Evolutionary conservation across 2,888 invertebrate species (phyloP).

Genomic region (Lochmaea crataegi): DNA sequence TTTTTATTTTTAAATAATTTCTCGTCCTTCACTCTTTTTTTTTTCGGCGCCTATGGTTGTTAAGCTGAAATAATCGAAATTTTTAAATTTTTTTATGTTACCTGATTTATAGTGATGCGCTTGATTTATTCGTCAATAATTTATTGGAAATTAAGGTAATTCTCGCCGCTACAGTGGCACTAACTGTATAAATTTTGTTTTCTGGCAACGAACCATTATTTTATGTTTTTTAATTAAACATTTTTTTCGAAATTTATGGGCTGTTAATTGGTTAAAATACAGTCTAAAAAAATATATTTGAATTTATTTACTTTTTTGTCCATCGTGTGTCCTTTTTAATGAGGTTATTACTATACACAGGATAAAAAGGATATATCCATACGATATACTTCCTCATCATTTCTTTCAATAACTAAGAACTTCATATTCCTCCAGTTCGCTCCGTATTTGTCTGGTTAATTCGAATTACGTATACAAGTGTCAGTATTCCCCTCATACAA

Average conservation of each 20-base stretch:
- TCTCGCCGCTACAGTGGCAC: background rate
- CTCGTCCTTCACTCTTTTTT: background rate
- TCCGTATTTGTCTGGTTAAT: too few species aligned
- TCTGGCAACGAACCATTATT: conserved; percentile 11
- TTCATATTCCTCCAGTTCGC: background rate
- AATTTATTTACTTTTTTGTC: too few species aligned
- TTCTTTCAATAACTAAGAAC: too few species aligned
- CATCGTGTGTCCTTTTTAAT: too few species aligned
- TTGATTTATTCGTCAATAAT: conserved; percentile 17
- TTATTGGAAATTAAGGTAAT: conserved; percentile 23
- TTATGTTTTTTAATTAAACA: conserved; percentile 12
- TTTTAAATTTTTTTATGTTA: background rate
- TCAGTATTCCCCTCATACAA: background rate
- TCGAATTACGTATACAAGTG: background rate
- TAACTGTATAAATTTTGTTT: conserved; percentile 18
- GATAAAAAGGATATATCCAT: too few species aligned
- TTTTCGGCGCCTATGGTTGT: background rate
- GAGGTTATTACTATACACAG: too few species aligned
- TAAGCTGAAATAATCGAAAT: background rate
- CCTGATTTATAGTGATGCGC: conserved; percentile 18
- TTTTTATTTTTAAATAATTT: too few species aligned
- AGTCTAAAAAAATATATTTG: background rate
- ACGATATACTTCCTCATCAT: too few species aligned
- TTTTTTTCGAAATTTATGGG: background rate
- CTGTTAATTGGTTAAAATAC: background rate